These are phyloP conservation scores for Cecropterus lyciades DNA, from an alignment of 1,140 invertebrate species.

Conservation along the genomic window DNA sequence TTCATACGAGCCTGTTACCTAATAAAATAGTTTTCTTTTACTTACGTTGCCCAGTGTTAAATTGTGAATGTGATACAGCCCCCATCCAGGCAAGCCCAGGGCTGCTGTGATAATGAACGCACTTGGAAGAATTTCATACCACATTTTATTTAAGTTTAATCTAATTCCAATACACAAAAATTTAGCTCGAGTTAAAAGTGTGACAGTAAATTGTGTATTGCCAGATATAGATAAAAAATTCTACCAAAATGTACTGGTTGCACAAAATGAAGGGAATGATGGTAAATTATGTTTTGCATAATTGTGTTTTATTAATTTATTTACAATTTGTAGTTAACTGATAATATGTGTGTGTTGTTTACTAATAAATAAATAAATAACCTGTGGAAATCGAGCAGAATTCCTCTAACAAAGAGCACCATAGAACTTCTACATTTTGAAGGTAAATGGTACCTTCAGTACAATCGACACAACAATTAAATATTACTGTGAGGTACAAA, in stretches of 20 bases:
- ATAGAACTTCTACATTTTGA: no score
- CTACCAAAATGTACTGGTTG: constrained; percentile 14
- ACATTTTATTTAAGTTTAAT: constrained; percentile 79
- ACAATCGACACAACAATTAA: no score
- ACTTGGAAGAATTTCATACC: constrained; percentile 87
- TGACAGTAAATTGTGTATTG: constrained; percentile 51
- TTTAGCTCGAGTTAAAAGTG: constrained; percentile 19
- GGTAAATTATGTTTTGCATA: constrained; percentile 11
- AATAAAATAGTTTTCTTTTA: constrained; percentile 44
- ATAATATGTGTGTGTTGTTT: no score
- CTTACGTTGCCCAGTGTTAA: constrained; percentile 85
- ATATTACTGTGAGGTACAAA: no score
- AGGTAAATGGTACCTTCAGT: no score
- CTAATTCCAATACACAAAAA: constrained; percentile 26
- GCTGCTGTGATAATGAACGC: constrained; percentile 84
- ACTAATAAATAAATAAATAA: no score
- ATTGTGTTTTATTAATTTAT: no score
- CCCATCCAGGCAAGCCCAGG: constrained; percentile 84
- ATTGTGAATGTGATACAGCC: constrained; percentile 85
- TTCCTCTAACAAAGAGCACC: no score
- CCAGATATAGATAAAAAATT: constrained; percentile 39
- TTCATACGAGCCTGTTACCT: constrained; percentile 47
- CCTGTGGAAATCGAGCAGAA: no score
- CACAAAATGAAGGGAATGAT: not conserved
- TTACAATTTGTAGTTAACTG: no score